A percentile compares a stretch with the other conserved stretches of the same genome.
Conservation (phyloP, 2,888 invertebrate genomes). For the Heliconius sara region DNA sequence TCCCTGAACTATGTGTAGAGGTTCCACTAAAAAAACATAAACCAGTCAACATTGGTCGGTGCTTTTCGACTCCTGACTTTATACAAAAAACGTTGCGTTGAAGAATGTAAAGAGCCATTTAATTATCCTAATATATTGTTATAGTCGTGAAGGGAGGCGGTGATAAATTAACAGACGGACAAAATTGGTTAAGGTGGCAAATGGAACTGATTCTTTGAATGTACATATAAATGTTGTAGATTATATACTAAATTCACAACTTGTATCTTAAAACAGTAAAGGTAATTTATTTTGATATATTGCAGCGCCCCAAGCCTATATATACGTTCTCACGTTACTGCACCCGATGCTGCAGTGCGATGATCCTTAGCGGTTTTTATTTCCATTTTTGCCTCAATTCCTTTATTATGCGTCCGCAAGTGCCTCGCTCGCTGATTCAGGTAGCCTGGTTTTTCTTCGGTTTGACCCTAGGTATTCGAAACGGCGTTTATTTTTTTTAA, state of each 20-base stretch:
- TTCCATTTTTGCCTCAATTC: slow-evolving; percentile 74
- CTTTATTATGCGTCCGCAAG: slow-evolving; percentile 77
- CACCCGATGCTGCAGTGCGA: slow-evolving; percentile 75
- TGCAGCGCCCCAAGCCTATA: slow-evolving; percentile 17
- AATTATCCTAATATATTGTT: slow-evolving; percentile 84
- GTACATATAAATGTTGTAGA: background rate
- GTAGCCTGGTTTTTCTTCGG: slow-evolving; percentile 75
- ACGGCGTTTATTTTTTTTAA: slow-evolving; percentile 75
- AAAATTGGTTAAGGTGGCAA: slow-evolving; percentile 68
- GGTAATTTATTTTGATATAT: slow-evolving; percentile 19
- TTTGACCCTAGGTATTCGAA: slow-evolving; percentile 81
- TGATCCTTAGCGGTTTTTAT: slow-evolving; percentile 75
- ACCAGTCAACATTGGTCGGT: slow-evolving; percentile 82
- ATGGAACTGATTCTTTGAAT: slow-evolving; percentile 52
- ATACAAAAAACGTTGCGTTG: slow-evolving; percentile 82
- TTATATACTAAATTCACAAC: slow-evolving; percentile 18
- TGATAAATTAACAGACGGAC: slow-evolving; percentile 74
- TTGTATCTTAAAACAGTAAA: slow-evolving; percentile 18
- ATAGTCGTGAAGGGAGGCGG: slow-evolving; percentile 79
- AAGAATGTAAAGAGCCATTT: slow-evolving; percentile 84
- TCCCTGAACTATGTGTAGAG: slow-evolving; percentile 81
- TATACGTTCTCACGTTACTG: slow-evolving; percentile 62
- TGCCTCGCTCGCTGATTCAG: slow-evolving; percentile 75
- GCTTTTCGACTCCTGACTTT: slow-evolving; percentile 77
- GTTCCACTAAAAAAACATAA: slow-evolving; percentile 78